These are phyloP conservation scores for Globicephala melas DNA, from an alignment of 2,113 vertebrate species.

Conservation along the genomic window DNA sequence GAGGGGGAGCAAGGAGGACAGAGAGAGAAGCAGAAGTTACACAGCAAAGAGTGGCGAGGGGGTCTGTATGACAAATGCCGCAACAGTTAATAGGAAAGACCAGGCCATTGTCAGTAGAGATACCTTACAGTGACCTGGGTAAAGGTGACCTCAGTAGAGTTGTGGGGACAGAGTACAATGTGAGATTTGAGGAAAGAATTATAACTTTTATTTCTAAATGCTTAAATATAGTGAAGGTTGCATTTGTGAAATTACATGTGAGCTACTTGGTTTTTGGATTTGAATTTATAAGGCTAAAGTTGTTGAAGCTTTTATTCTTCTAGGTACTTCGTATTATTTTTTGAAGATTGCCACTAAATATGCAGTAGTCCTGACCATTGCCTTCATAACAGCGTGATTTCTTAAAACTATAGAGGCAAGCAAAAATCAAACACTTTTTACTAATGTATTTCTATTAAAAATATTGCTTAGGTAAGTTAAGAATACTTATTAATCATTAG, in stretches of 20 bases:
- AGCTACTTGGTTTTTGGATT: background rate
- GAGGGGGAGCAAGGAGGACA: background rate
- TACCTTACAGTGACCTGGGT: background rate
- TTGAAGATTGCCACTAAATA: background rate
- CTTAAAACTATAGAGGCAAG: background rate
- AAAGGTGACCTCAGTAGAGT: background rate
- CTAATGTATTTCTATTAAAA: conserved; percentile 1
- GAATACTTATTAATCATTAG: background rate
- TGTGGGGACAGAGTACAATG: background rate
- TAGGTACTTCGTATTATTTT: background rate
- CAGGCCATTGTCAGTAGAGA: background rate
- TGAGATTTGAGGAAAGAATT: background rate
- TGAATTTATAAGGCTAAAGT: background rate
- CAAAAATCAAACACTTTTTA: background rate
- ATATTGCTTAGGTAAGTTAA: background rate
- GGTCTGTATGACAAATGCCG: background rate
- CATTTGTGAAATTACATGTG: background rate
- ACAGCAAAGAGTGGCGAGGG: background rate
- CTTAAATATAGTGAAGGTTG: background rate
- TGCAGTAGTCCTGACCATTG: background rate
- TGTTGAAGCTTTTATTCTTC: background rate
- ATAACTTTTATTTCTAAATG: background rate
- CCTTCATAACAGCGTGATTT: background rate
- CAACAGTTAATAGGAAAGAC: background rate
- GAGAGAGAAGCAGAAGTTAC: background rate